These are phyloP conservation scores for Darevskia nairensis DNA, from an alignment of 2,797 vertebrate species.

Conservation along the genomic window DNA sequence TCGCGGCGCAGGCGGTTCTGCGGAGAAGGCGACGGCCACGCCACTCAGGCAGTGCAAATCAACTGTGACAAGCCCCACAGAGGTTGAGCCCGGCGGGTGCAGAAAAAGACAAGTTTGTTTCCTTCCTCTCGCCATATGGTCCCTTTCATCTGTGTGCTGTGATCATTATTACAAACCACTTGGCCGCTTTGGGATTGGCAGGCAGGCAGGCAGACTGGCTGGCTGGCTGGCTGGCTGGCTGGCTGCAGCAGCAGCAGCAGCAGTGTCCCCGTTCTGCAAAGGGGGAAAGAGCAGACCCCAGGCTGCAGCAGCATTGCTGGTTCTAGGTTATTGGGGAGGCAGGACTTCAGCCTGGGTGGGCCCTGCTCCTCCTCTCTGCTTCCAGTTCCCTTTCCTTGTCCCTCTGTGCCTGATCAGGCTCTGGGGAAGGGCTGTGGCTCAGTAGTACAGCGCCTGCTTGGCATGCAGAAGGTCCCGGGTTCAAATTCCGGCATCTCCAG, in stretches of 20 bases:
- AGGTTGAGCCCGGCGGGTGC: conserved; percentile 74
- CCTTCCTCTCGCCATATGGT: conserved; percentile 78
- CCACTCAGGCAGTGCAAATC: conserved; percentile 80
- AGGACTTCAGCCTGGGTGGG: too few relatives aligned
- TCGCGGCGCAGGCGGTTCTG: not conserved
- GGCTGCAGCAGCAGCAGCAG: not conserved
- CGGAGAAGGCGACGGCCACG: conserved; percentile 42
- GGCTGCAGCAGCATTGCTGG: too few relatives aligned
- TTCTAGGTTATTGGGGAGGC: too few relatives aligned
- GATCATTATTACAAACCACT: conserved; percentile 72
- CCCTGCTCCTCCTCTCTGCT: too few relatives aligned
- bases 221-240: not conserved
- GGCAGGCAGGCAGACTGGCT: conserved; percentile 15
- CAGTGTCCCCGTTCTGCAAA: not conserved
- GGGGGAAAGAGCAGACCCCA: not conserved
- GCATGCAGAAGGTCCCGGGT: too few relatives aligned
- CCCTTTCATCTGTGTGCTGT: conserved; percentile 77
- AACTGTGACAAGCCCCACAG: conserved; percentile 79
- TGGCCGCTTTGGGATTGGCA: conserved; percentile 63
- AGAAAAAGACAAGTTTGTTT: conserved; percentile 71
- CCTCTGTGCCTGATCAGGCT: too few relatives aligned
- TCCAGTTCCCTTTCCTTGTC: too few relatives aligned
- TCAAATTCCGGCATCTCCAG: too few relatives aligned
- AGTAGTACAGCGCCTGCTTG: too few relatives aligned
- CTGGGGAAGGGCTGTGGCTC: too few relatives aligned